These are phyloP conservation scores for Chrysomela aeneicollis DNA, from an alignment of 2,888 invertebrate species.

Conservation along the genomic window DNA sequence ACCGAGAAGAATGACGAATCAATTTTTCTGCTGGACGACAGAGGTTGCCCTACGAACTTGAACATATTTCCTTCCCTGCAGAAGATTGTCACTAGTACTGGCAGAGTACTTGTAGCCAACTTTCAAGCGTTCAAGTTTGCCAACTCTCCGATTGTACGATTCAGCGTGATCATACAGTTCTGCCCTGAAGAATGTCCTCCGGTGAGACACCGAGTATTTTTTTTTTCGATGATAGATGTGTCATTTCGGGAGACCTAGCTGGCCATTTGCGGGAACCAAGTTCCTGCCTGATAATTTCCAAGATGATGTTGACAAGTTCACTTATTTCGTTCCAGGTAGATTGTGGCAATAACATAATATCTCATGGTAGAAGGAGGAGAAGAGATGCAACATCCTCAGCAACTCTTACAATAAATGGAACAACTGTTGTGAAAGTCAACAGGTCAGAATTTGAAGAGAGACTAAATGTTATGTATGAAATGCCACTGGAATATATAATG, in stretches of 20 bases:
- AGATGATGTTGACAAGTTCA: too few species aligned
- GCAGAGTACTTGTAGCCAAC: constrained; percentile 65
- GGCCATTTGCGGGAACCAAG: too few species aligned
- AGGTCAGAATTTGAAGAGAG: constrained; percentile 41
- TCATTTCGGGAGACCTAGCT: too few species aligned
- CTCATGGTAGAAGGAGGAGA: constrained; percentile 56
- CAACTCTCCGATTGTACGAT: constrained; percentile 81
- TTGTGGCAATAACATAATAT: constrained; percentile 58
- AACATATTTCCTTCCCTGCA: constrained; percentile 64
- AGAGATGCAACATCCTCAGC: constrained; percentile 45
- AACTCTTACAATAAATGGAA: constrained; percentile 47
- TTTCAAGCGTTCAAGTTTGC: constrained; percentile 91
- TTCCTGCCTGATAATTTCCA: too few species aligned
- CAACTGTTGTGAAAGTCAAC: constrained; percentile 45
- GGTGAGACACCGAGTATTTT: constrained; percentile 62
- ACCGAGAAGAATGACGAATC: constrained; percentile 79
- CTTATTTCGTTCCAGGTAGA: constrained; percentile 52
- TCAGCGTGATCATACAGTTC: constrained; percentile 83
- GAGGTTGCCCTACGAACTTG: constrained; percentile 81
- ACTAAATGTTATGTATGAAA: constrained; percentile 51
- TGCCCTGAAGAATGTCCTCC: constrained; percentile 75
- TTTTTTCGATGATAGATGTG: too few species aligned
- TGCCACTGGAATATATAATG: constrained; percentile 67
- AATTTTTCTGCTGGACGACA: constrained; percentile 75
- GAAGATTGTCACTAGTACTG: constrained; percentile 55